Conservation (phyloP, 2,113 vertebrate genomes). For the Larimichthys polyactis region DNA sequence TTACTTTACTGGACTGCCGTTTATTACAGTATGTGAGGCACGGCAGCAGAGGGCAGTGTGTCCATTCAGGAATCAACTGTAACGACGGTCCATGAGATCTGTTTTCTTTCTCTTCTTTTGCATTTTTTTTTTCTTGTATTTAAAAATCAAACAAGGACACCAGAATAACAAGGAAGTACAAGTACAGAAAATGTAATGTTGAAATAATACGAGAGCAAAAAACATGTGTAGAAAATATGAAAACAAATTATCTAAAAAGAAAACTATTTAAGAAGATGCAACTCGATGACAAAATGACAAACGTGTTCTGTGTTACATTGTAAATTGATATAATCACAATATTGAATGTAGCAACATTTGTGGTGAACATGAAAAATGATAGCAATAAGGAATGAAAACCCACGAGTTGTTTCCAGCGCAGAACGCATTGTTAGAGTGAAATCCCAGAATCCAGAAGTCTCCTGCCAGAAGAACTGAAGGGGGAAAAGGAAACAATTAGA, state of each 20-base stretch:
- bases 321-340: not conserved
- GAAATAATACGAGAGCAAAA: not conserved
- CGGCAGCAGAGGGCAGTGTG: slow-evolving; percentile 25
- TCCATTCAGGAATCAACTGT: not conserved
- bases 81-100: not conserved
- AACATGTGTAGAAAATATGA: not conserved
- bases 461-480: not conserved
- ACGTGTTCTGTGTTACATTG: not conserved
- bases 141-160: not conserved
- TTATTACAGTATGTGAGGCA: not conserved
- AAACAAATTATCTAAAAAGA: not conserved
- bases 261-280: not conserved
- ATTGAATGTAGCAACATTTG: too few species aligned
- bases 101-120: not conserved
- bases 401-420: not conserved
- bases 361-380: too few species aligned
- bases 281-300: too few species aligned
- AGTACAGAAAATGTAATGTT: not conserved
- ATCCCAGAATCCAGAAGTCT: not conserved
- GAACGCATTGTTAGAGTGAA: not conserved
- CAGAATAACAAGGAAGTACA: not conserved
- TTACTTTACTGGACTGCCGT: not conserved
- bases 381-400: too few species aligned
- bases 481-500: not conserved
- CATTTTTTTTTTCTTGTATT: not conserved